Conservation (phyloP, 1,140 invertebrate species). For the Neodiprion fabricii region DNA sequence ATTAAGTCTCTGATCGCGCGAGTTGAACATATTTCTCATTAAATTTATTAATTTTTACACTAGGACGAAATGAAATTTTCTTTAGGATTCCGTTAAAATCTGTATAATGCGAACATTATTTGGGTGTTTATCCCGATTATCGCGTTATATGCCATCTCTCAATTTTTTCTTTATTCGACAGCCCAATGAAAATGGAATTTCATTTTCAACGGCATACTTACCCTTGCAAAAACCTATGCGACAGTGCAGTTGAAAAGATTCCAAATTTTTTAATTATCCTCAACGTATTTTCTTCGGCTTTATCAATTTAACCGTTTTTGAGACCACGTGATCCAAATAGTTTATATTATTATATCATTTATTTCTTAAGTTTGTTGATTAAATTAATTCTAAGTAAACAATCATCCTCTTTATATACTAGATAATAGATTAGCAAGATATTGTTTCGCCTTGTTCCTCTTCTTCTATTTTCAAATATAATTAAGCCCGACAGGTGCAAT, state of each 20-base stretch:
- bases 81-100: no score
- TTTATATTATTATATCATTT: background rate
- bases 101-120: no score
- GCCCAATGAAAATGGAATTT: no score
- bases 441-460: background rate
- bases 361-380: background rate
- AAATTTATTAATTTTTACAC: no score
- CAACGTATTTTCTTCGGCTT: background rate
- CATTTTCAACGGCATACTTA: background rate
- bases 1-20: background rate
- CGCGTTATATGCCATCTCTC: no score
- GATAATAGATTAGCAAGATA: background rate
- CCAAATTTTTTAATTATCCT: background rate
- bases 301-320: background rate
- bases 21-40: background rate
- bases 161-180: no score
- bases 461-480: background rate
- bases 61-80: no score
- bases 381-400: background rate
- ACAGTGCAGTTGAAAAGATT: constrained; percentile 16
- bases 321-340: background rate
- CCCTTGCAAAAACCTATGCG: background rate
- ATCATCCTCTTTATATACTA: background rate
- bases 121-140: no score
- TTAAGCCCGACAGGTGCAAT: constrained; percentile 5